These are phyloP conservation scores for Vollenhovia emeryi DNA, from an alignment of 1,140 invertebrate species.

Conservation along the genomic window DNA sequence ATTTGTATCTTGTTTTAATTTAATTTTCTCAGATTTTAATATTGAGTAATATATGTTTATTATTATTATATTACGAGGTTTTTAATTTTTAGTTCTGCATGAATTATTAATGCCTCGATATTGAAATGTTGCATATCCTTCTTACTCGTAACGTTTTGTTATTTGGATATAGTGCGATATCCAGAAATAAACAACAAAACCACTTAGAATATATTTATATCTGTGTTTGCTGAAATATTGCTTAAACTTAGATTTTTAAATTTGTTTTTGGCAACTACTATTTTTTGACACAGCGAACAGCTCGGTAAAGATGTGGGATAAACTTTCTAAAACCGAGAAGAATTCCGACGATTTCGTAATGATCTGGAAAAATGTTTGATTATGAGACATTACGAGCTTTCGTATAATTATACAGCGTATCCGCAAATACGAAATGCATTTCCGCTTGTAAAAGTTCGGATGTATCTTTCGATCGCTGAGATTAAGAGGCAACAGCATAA, in stretches of 20 bases:
- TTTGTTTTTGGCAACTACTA: neutral
- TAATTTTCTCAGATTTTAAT: neutral
- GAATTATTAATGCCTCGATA: neutral
- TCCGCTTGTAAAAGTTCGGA: neutral
- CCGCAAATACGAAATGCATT: neutral
- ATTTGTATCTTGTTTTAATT: neutral
- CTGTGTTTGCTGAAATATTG: neutral
- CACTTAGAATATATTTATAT: neutral
- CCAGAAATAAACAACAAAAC: no score
- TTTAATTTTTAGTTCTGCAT: neutral
- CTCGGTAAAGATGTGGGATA: neutral
- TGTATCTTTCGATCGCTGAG: neutral
- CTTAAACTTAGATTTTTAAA: neutral
- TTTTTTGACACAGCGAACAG: no score
- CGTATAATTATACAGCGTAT: neutral
- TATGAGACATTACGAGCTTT: slow-evolving; percentile 11
- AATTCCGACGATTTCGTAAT: slow-evolving; percentile 21
- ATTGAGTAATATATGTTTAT: neutral
- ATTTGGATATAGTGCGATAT: neutral
- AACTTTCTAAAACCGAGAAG: neutral
- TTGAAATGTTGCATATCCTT: neutral
- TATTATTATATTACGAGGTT: neutral
- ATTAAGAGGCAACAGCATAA: slow-evolving; percentile 24
- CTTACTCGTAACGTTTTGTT: neutral
- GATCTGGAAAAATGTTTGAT: slow-evolving; percentile 21